Evolutionary conservation across 92 coral and sea anemone genomes (phyloP).

Genomic region (Actinostola sp.): DNA sequence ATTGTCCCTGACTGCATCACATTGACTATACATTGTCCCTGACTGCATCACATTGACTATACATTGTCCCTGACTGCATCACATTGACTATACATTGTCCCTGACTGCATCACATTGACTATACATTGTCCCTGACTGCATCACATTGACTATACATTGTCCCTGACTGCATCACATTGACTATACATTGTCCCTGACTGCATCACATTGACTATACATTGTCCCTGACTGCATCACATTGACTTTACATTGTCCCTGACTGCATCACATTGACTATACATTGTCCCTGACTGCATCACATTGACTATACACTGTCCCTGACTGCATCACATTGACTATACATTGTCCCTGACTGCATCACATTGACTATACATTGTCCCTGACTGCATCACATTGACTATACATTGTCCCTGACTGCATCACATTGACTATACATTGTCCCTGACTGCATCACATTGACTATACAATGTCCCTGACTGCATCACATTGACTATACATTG

Average conservation of each 20-base stretch:
- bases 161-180: not conserved
- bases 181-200: not conserved
- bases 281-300: not conserved
- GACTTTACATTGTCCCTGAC: not conserved
- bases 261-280: not conserved
- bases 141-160: not conserved
- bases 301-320: too few relatives aligned
- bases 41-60: too few relatives aligned
- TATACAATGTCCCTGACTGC: not conserved
- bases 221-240: too few relatives aligned
- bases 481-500: too few relatives aligned
- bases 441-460: not conserved
- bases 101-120: not conserved
- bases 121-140: too few relatives aligned
- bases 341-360: not conserved
- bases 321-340: not conserved
- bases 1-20: not conserved
- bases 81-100: not conserved
- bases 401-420: too few relatives aligned
- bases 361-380: not conserved
- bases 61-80: not conserved
- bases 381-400: not conserved
- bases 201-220: too few relatives aligned
- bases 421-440: not conserved
- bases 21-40: too few relatives aligned